Evolutionary conservation across 2,888 invertebrate genomes (phyloP), one percentile per base, ranked within the genome.

Genomic region (Pterostichus madidus): DNA sequence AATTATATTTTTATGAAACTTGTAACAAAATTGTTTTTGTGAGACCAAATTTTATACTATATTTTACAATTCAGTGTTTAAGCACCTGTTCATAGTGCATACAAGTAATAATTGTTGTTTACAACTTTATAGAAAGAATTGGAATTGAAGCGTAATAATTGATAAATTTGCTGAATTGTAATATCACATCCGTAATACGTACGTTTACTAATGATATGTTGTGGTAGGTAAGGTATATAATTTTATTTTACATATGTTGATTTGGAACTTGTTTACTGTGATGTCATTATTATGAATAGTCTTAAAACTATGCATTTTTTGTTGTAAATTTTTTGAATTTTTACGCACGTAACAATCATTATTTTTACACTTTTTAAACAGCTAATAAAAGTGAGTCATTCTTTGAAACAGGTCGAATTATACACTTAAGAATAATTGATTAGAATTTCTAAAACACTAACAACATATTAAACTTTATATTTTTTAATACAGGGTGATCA

Each of bases 221-320:
- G 64, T 10, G 64, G 64, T 64, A 64, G 64, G 64, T 64, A 64
- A 64, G 6, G 39, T 39, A 39, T 39, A 39, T 39, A 39, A 39
- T 39, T 39, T 39, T 39, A 39, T 39, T 8, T 59, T 31, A n/a
- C n/a, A n/a, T n/a, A 59, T 59, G 59, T 35, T 64, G 13, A 35
- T 64, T 31, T 39, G 44, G 15, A 71, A 71, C 6, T 44, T 71
- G 68, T 71, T 71, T 56, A 56, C 8, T 17, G 17, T 71, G 68
- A 71, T 71, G 68, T 71, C 44, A 71, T 46, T 35, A 68, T n/a
- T n/a, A 52, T 52, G 49, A 52, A 46, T 52, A 75, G 24, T 52
- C 24, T 31, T 15, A 49, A 75, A 75, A 46, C 6, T 73, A 73
- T 75, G 75, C 11, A 49, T 75, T 53, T 75, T 75, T 71, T 71